Base-by-base conservation (phyloP, 2,113 vertebrate species). In the Calidris pugnax region DNA sequence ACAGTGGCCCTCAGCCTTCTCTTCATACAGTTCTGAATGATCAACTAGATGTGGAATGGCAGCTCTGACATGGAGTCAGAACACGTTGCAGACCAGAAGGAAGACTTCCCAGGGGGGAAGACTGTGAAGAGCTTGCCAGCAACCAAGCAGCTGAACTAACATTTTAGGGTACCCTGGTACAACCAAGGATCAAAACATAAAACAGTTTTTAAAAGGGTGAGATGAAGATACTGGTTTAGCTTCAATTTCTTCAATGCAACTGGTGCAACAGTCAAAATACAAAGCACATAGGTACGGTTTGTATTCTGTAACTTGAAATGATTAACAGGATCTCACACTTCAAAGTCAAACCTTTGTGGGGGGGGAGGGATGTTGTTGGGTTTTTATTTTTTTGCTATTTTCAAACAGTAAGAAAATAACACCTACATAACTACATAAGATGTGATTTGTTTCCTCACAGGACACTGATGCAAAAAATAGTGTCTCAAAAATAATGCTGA, bases 51-150 rank as follows among this genome's bases (percentile, higher is more conserved):
- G 39, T 85, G 33, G 26, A 59, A 63, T 4, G 32, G 47, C 14
- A 71, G 59, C 10, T 84, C 80, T 41, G 37, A 73, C 30, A 47
- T 3, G 33, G 48, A 80, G 21, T 89, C 32, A 56, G n/a, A 89
- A 48, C 14, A 48, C 0, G 8, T 2, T 56, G 23, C 48, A 79
- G 22, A 41, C 10, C 26, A 67, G 41, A 47, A 13, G 15, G 74
- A 59, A 71, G 17, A 75, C 22, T 22, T 87, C 66, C 26, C 20
- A 30, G 0, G 0, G 0, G 4, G 4, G 7, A 60, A 77, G 24
- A 77, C 6, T 27, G 20, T 32, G 26, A 66, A 66, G 30, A 87
- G 30, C 37, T 57, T 62, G 51, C 16, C 27, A 21, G 47, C 24
- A 71, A 85, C 5, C 24, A 67, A 57, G n/a, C 13, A 50, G n/a